Conservation (phyloP, 2,797 vertebrate genomes). For the Phoebastria nigripes region DNA sequence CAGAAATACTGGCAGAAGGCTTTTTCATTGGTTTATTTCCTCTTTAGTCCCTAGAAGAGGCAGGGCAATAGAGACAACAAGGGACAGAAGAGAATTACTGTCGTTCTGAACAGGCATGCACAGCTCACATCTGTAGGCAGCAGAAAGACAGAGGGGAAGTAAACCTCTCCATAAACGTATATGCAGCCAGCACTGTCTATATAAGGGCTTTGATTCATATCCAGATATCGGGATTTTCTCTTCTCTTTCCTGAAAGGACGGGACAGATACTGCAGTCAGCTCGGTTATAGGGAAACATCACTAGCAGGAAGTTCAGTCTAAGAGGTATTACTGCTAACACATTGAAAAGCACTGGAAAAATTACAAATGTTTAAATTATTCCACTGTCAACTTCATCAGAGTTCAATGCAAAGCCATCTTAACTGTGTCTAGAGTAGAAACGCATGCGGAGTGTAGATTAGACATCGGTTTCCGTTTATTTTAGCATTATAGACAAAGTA, state of each 20-base stretch:
- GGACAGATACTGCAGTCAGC: not conserved
- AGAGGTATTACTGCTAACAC: not conserved
- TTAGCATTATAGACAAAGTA: conserved; percentile 43
- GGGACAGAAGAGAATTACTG: not conserved
- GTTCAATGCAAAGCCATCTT: not conserved
- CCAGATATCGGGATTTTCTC: not conserved
- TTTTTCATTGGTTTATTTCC: not conserved
- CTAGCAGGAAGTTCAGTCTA: not conserved
- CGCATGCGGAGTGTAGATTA: not conserved
- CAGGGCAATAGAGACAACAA: not conserved
- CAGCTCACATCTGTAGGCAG: not conserved
- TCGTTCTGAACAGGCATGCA: not conserved
- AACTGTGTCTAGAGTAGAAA: not conserved
- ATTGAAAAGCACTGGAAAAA: not conserved
- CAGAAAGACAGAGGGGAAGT: not conserved
- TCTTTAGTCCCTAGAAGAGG: not conserved
- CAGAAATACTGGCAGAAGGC: not conserved
- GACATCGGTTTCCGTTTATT: conserved; percentile 22
- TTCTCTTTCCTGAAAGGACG: not conserved
- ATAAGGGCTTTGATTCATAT: not conserved
- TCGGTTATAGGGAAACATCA: not conserved
- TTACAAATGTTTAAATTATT: conserved; percentile 40
- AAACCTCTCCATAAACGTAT: not conserved
- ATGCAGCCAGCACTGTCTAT: not conserved
- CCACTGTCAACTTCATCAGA: not conserved